These are phyloP conservation scores for Drosophila bifasciata DNA, from an alignment of 1,140 invertebrate genomes.

Conservation along the genomic window DNA sequence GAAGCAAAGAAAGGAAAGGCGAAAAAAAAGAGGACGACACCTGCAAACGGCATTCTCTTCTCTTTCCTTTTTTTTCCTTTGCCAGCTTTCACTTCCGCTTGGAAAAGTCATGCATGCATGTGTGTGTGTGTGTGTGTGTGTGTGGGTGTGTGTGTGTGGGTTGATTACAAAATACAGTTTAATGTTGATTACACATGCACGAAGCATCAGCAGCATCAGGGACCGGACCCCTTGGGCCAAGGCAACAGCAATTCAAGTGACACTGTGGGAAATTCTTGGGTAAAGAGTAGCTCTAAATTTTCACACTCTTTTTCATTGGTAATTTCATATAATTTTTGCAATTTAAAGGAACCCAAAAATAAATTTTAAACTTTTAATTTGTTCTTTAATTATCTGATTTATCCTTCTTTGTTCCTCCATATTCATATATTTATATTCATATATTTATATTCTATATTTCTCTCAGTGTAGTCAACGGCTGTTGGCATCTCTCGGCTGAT, in stretches of 20 bases:
- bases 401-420: background rate
- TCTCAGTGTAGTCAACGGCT: slow-evolving; percentile 26
- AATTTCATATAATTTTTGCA: no score
- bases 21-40: slow-evolving; percentile 58
- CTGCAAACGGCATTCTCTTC: slow-evolving; percentile 40
- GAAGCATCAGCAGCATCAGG: slow-evolving; percentile 26
- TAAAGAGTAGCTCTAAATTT: background rate
- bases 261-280: slow-evolving; percentile 1
- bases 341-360: no score
- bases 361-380: background rate
- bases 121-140: slow-evolving; percentile 15
- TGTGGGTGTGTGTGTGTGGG: slow-evolving; percentile 41
- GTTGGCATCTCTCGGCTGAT: slow-evolving; percentile 33
- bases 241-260: slow-evolving; percentile 13
- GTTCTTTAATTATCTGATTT: background rate
- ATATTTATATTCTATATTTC: no score
- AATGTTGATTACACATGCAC: slow-evolving; percentile 79
- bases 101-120: slow-evolving; percentile 38
- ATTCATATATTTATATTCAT: no score
- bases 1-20: slow-evolving; percentile 12
- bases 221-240: slow-evolving; percentile 29
- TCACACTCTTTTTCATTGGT: no score
- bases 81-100: slow-evolving; percentile 61
- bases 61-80: slow-evolving; percentile 44
- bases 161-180: slow-evolving; percentile 81